Base-by-base conservation (phyloP, 2,113 vertebrate species). In the Anseranas semipalmata region DNA sequence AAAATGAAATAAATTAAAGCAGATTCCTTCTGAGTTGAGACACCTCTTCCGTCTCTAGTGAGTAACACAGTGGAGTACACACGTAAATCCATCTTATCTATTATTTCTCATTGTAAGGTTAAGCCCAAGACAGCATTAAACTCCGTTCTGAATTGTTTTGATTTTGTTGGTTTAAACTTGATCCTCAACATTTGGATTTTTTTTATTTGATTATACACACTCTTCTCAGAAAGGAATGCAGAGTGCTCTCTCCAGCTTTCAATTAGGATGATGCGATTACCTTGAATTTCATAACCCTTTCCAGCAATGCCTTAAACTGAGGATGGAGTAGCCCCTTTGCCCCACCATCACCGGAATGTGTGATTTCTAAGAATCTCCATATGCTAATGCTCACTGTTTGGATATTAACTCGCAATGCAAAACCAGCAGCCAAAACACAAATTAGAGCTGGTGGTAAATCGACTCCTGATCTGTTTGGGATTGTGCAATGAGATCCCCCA, bases 341-440 rank as follows among this genome's bases (percentile, higher is more conserved):
- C 86, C 59, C 72, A 65, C 4, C 14, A 28, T 35, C 45, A 43
- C 41, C 1, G 0, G 68, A 63, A 76, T 2, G 3, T 58, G 74
- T 65, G 76, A 95, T 90, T 95, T 96, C 94, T 85, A 96, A 95
- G 94, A 94, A 95, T 88, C 90, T 91, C 56, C 71, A 91, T 53
- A 88, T 28, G 65, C 89, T 77, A 89, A 70, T 83, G 63, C 59
- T 92, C 5, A 3, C 76, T 75, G 79, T 48, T 86, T 74, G 79
- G 77, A 41, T 92, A 96, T 87, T 96, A 89, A 95, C 80, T 89
- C 2, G 25, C 68, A 88, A 56, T 58, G 56, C 63, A 95, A 93
- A 93, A 79, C 76, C 74, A 86, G 75, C 89, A 95, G 93, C 89
- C 97, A 97, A 95, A 93, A 93, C 88, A 89, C 86, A 90, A 94